Percentiles rank a stretch among this genome's conserved stretches.
These are phyloP conservation scores for Machaerirhynchus nigripectus DNA, from an alignment of 2,113 vertebrate genomes.

Conservation along the genomic window DNA sequence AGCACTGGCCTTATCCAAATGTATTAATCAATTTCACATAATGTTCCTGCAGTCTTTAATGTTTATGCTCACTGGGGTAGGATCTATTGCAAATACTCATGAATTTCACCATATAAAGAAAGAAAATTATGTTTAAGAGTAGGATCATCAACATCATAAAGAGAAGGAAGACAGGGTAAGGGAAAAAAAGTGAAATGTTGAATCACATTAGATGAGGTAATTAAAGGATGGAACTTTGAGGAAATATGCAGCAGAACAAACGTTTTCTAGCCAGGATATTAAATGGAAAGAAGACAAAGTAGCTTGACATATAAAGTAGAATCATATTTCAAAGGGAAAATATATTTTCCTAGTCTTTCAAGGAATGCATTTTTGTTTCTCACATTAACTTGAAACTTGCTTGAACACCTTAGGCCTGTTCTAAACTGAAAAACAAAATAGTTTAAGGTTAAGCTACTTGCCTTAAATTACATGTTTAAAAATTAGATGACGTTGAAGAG, in stretches of 20 bases:
- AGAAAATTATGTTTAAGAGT: not conserved
- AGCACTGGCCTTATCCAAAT: not conserved
- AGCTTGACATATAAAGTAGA: not conserved
- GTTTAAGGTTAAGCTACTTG: not conserved
- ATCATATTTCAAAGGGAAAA: not conserved
- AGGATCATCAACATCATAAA: not conserved
- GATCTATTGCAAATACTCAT: not conserved
- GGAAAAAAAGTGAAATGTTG: not conserved
- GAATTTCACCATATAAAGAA: not conserved
- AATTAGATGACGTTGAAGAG: not conserved
- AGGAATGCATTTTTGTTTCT: not conserved
- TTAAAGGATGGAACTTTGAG: not conserved
- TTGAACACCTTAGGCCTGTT: not conserved
- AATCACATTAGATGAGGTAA: not conserved
- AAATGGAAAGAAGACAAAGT: not conserved
- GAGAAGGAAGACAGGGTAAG: not conserved
- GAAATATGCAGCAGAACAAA: not conserved
- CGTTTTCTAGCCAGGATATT: not conserved
- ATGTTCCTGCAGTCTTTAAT: not conserved
- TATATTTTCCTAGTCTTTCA: not conserved
- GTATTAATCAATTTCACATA: not conserved
- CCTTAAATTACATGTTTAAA: not conserved
- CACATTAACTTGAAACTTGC: not conserved
- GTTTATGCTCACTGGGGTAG: not conserved
- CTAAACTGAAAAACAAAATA: not conserved